phyloP scores from a whole-genome alignment of 2,113 vertebrate genomes.

The Crypturellus undulatus region DNA sequence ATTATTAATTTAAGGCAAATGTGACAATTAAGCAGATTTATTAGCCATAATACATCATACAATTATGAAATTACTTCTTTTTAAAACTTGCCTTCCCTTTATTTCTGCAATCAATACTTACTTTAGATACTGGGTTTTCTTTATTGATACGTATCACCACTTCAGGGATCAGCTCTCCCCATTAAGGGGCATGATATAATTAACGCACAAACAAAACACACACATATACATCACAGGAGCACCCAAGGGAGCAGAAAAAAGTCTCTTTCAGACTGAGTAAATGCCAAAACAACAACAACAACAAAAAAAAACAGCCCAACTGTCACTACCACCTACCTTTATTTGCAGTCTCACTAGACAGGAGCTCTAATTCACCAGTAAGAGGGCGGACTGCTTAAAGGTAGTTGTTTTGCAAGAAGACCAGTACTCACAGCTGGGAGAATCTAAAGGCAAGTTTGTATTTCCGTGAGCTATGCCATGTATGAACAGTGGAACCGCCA shows the following conservation, averaged over 20 bases:
- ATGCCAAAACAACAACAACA: neutral
- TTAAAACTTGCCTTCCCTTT: neutral
- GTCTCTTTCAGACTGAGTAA: neutral
- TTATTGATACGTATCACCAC: slow-evolving; percentile 10
- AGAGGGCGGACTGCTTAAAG: neutral
- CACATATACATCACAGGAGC: slow-evolving; percentile 3
- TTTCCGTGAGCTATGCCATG: neutral
- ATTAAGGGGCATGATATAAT: neutral
- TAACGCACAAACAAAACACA: slow-evolving; percentile 6
- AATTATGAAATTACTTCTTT: slow-evolving; percentile 39
- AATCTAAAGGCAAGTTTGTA: neutral
- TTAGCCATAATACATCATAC: slow-evolving; percentile 47
- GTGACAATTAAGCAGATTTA: slow-evolving; percentile 67
- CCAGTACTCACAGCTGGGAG: neutral
- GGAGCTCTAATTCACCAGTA: neutral
- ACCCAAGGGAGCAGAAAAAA: neutral
- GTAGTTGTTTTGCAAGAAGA: neutral
- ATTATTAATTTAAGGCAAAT: slow-evolving; percentile 65
- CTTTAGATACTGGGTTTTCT: slow-evolving; percentile 23
- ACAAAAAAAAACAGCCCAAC: neutral
- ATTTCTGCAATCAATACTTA: neutral
- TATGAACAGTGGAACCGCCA: neutral
- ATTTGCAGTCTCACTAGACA: neutral
- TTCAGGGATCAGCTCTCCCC: neutral
- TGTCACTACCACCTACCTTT: neutral